Conservation (phyloP, 30 jellyfish, hydroid and myxozoan species). For the Sanderia malayensis region DNA sequence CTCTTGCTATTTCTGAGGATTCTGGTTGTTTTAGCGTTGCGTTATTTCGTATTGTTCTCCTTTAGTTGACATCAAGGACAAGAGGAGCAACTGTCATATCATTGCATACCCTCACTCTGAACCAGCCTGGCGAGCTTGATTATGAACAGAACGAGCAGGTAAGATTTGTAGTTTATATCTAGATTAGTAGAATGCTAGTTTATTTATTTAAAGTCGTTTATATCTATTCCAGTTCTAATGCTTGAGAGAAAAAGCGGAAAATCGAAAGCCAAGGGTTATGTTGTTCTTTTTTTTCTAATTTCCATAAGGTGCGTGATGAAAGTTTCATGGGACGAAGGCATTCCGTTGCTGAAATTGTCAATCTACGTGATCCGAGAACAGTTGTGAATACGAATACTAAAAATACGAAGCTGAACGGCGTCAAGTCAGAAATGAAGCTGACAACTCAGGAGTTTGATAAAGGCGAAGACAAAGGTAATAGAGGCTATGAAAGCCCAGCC, state of each 20-base stretch:
- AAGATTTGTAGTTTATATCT: too few relatives aligned
- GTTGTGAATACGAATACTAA: neutral
- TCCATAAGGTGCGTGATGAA: neutral
- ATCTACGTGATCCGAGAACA: conserved; percentile 1
- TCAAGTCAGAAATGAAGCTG: conserved; percentile 7
- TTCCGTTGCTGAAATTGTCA: conserved; percentile 28
- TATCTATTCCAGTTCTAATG: too few relatives aligned
- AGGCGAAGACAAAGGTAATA: neutral
- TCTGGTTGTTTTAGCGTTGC: too few relatives aligned
- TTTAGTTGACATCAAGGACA: conserved; percentile 11
- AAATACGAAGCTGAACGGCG: neutral
- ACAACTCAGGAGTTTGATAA: neutral
- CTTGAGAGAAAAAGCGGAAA: too few relatives aligned
- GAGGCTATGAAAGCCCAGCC: neutral
- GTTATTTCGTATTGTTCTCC: too few relatives aligned
- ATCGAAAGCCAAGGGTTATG: too few relatives aligned
- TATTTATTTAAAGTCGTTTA: too few relatives aligned
- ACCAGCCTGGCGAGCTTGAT: neutral
- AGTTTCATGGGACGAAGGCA: conserved; percentile 31
- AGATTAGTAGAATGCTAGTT: too few relatives aligned
- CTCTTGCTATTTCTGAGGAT: too few relatives aligned
- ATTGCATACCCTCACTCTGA: conserved; percentile 16
- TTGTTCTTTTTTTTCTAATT: too few relatives aligned
- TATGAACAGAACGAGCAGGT: neutral
- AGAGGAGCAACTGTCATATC: conserved; percentile 43